A percentile compares a stretch with the other conserved stretches of the same genome.
Conservation (phyloP, 2,888 invertebrate genomes). For the Cristatella mucedo region DNA sequence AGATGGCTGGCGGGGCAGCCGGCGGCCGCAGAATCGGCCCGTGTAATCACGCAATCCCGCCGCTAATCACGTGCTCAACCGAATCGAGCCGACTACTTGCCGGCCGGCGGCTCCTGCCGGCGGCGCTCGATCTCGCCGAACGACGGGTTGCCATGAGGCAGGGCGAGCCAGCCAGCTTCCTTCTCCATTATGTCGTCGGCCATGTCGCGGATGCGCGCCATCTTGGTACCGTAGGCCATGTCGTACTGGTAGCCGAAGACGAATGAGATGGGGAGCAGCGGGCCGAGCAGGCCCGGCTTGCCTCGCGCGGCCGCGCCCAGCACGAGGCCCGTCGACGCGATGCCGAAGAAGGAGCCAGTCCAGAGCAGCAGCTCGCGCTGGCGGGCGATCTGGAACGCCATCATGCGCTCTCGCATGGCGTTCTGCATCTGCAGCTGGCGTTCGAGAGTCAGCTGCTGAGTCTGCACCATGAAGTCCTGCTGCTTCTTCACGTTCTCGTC, state of each 20-base stretch:
- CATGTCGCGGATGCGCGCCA: slow-evolving; percentile 47
- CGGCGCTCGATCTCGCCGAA: background rate
- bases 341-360: slow-evolving; percentile 51
- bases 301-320: background rate
- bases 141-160: background rate
- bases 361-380: slow-evolving; percentile 57
- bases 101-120: background rate
- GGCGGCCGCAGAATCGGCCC: too few species aligned
- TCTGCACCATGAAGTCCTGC: slow-evolving; percentile 52
- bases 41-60: too few species aligned
- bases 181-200: slow-evolving; percentile 5
- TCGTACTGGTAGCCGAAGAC: slow-evolving; percentile 56
- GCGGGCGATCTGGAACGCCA: slow-evolving; percentile 49
- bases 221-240: slow-evolving; percentile 59
- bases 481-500: slow-evolving; percentile 54
- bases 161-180: background rate
- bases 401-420: slow-evolving; percentile 57
- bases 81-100: background rate
- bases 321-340: slow-evolving; percentile 39
- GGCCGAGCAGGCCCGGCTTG: slow-evolving; percentile 47
- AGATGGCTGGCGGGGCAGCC: too few species aligned
- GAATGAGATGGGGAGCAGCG: slow-evolving; percentile 56
- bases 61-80: too few species aligned
- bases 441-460: slow-evolving; percentile 57
- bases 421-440: slow-evolving; percentile 64